These are phyloP conservation scores for Cydia strobilella DNA, from an alignment of 1,140 invertebrate genomes.

Conservation along the genomic window DNA sequence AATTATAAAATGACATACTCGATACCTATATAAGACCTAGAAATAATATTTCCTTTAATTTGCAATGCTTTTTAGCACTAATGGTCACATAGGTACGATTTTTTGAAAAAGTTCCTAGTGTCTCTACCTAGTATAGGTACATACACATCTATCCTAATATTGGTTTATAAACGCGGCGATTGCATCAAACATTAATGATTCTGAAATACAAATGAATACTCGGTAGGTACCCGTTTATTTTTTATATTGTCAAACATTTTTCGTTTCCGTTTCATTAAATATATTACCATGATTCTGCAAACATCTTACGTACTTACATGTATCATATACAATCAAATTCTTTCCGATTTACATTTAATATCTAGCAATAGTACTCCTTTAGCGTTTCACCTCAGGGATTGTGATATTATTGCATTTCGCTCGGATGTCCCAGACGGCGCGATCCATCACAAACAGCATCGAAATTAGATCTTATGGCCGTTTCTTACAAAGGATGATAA, in stretches of 20 bases:
- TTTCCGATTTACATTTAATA: constrained; percentile 15
- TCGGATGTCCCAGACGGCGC: constrained; percentile 52
- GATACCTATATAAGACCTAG: not conserved
- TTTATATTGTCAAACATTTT: no score
- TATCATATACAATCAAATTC: not conserved
- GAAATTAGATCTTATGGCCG: constrained; percentile 53
- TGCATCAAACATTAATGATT: no score
- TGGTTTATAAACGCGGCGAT: no score
- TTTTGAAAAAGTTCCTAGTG: no score
- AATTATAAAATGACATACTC: not conserved
- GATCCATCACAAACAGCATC: constrained; percentile 62
- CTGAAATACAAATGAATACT: no score
- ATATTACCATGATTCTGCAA: not conserved
- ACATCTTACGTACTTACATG: constrained; percentile 37
- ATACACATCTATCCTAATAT: no score
- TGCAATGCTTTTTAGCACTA: no score
- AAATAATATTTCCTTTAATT: no score
- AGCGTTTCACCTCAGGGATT: constrained; percentile 47
- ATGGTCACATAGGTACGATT: no score
- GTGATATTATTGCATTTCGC: constrained; percentile 69
- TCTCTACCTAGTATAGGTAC: not conserved
- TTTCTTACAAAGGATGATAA: not conserved
- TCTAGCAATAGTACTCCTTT: not conserved
- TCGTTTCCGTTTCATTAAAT: no score
- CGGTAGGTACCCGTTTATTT: no score